Evolutionary conservation across 2,797 vertebrate species (phyloP).

Genomic region (Zenarchopterus dispar): DNA sequence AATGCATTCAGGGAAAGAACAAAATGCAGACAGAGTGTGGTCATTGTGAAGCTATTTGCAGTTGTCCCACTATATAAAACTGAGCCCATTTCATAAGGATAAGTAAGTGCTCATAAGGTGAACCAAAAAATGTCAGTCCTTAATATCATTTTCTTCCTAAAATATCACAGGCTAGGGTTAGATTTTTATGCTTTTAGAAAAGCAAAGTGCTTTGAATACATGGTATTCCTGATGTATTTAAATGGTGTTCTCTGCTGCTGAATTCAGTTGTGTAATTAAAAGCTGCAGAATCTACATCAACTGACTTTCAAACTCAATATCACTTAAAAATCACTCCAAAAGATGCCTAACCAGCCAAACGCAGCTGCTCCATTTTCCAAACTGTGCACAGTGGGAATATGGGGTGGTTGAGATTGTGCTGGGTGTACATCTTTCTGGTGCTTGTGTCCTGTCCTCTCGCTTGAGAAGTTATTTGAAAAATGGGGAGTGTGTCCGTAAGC

Average conservation of each 20-base stretch:
- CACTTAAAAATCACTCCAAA: slow-evolving; percentile 32
- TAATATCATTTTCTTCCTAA: background rate
- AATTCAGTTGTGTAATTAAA: slow-evolving; percentile 2
- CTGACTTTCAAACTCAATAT: slow-evolving; percentile 28
- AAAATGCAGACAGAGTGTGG: too few species aligned
- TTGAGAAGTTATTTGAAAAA: slow-evolving; percentile 87
- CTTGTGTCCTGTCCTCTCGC: slow-evolving; percentile 75
- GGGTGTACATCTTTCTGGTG: slow-evolving; percentile 32
- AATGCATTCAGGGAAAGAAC: too few species aligned
- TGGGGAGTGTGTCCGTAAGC: slow-evolving; percentile 77
- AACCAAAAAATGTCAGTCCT: too few species aligned
- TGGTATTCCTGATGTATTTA: background rate
- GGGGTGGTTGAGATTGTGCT: background rate
- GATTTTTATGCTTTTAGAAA: background rate
- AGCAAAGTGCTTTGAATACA: background rate
- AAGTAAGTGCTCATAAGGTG: too few species aligned
- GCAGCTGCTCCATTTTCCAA: slow-evolving; percentile 22
- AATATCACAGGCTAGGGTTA: too few species aligned
- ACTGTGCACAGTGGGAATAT: slow-evolving; percentile 17
- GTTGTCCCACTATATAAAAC: background rate
- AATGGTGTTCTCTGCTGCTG: background rate
- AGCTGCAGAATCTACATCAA: slow-evolving; percentile 3
- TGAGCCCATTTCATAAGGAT: background rate
- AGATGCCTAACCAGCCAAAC: slow-evolving; percentile 36
- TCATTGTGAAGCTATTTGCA: too few species aligned